phyloP scores from a whole-genome alignment of 1,140 invertebrate species.

The Himalopsyche phryganea region DNA sequence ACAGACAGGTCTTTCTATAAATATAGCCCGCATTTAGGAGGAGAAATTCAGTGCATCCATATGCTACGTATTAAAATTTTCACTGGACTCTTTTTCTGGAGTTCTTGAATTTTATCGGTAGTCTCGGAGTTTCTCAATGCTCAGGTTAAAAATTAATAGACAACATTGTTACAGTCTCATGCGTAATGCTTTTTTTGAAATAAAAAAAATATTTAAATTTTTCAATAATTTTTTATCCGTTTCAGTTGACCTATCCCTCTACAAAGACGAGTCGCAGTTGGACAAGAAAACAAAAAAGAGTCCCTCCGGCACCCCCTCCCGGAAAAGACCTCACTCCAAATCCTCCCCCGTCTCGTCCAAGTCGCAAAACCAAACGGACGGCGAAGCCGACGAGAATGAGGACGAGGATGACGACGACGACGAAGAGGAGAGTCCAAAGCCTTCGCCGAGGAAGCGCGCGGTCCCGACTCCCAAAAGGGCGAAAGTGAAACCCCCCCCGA shows the following conservation, averaged over 20 bases:
- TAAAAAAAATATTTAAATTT: neutral
- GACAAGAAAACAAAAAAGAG: slow-evolving; percentile 56
- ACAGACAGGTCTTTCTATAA: no score
- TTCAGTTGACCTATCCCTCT: slow-evolving; percentile 75
- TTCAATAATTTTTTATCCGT: slow-evolving; percentile 19
- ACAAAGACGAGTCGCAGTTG: slow-evolving; percentile 73
- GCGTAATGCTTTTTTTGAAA: neutral
- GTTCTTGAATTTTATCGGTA: no score
- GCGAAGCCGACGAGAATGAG: neutral
- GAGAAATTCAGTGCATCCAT: no score
- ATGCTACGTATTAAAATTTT: no score
- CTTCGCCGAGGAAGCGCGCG: slow-evolving; percentile 33
- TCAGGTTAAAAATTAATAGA: no score
- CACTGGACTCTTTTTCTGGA: no score
- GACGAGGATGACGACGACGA: neutral
- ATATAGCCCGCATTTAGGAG: no score
- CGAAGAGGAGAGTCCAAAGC: slow-evolving; percentile 36
- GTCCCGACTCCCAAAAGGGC: slow-evolving; percentile 39
- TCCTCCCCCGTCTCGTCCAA: slow-evolving; percentile 39
- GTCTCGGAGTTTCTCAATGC: no score
- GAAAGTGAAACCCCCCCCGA: slow-evolving; percentile 30
- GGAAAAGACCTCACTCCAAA: slow-evolving; percentile 44
- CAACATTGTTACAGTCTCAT: neutral
- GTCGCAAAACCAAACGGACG: slow-evolving; percentile 32
- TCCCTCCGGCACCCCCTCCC: slow-evolving; percentile 33